Conservation (phyloP, 2,888 invertebrate genomes). For the Ligdia adustata region DNA sequence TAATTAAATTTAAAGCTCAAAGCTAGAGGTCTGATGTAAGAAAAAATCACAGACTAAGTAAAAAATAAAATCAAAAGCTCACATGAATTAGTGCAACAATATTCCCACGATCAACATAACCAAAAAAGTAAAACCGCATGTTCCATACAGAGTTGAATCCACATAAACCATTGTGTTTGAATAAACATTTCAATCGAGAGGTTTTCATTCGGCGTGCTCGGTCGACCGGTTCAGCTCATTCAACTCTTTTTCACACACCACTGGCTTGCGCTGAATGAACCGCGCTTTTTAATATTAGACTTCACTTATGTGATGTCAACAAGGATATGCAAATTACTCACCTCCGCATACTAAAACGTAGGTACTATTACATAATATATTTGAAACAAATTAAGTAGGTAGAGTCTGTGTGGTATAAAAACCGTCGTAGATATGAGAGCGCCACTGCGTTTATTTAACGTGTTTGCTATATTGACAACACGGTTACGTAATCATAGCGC, state of each 20-base stretch:
- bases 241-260: constrained; percentile 72
- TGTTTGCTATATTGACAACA: no score
- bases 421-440: no score
- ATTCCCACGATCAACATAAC: constrained; percentile 23
- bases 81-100: constrained; percentile 1
- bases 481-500: no score
- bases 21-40: no score
- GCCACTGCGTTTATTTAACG: no score
- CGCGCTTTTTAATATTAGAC: constrained; percentile 62
- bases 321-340: no score
- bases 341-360: no score
- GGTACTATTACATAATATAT: no score
- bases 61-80: not conserved
- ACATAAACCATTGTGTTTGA: constrained; percentile 69
- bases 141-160: constrained; percentile 53
- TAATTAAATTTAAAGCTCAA: no score
- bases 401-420: no score
- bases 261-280: constrained; percentile 69
- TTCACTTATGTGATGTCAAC: constrained; percentile 44
- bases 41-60: no score
- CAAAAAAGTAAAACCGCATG: constrained; percentile 33
- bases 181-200: constrained; percentile 76
- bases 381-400: no score
- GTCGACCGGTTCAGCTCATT: constrained; percentile 66
- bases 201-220: constrained; percentile 68